Base-by-base conservation (phyloP, 2,113 vertebrate genomes). In the Tachysurus fulvidraco region DNA sequence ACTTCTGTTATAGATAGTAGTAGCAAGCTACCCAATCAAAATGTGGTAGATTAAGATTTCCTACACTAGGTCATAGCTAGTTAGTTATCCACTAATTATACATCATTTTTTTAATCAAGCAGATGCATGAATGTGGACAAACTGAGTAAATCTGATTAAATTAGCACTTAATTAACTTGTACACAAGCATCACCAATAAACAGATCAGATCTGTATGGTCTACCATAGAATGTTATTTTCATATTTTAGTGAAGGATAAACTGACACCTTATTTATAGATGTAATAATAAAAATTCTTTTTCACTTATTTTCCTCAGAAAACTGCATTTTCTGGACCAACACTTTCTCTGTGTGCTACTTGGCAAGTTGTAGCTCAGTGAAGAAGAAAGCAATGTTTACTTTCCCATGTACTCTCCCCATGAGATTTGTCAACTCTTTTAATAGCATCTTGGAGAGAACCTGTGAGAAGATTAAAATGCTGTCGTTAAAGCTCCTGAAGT, bases 391-490 rank as follows among this genome's bases (percentile, higher is more conserved):
- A 14, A 30, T 62, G 44, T 62, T 73, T 73, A 52, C 86, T 73
- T 80, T 55, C 62, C 50, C 73, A 5, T 73, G 69, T 57, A 36
- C 73, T 76, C 46, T 23, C 28, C 67, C 69, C 59, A 57, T 88
- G 84, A 64, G 57, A 78, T 76, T 87, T 46, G 16, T 83, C 44
- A 44, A 85, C 73, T 86, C 84, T 90, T 90, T 91, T 90, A 91
- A 88, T 90, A 69, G 60, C 78, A 89, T 89, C 90, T 89, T 74
- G 59, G 65, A 60, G 74, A 88, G 74, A 94, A 95, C 94, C 65
- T 78, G 84, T 85, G 69, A 83, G 94, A 94, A 95, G 91, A 96
- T 96, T 95, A 96, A 95, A 96, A 94, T 92, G 94, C 95, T 84
- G 73, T 91, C 95, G 95, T 95, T 96, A 95, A 95, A 94, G 94